Conservation (phyloP, 2,113 vertebrate species). For the Vicugna pacos region DNA sequence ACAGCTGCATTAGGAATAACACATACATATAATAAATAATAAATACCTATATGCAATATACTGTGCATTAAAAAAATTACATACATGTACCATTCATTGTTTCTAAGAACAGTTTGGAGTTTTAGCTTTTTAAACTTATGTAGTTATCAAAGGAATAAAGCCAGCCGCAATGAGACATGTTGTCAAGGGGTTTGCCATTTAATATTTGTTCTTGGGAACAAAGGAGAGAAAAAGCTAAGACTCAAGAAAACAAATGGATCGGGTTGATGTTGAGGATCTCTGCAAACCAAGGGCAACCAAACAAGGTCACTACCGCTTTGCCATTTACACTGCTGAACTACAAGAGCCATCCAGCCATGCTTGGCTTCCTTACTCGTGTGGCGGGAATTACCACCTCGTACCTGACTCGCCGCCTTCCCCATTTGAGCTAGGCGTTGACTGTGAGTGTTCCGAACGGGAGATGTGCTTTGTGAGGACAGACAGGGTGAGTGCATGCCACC, state of each 20-base stretch:
- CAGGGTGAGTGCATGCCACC: fast-evolving
- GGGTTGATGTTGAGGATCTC: neutral
- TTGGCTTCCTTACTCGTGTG: neutral
- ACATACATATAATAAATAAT: too few relatives aligned
- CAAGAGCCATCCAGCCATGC: fast-evolving
- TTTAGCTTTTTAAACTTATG: too few relatives aligned
- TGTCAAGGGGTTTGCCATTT: neutral
- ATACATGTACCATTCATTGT: too few relatives aligned
- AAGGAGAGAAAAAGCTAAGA: neutral
- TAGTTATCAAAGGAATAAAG: too few relatives aligned
- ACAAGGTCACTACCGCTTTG: fast-evolving
- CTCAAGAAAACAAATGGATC: neutral
- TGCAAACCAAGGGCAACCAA: neutral
- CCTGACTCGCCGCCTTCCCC: neutral
- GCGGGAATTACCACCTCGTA: fast-evolving
- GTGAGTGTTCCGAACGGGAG: neutral
- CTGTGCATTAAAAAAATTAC: too few relatives aligned
- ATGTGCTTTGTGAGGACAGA: neutral
- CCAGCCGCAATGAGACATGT: neutral
- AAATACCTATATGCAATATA: too few relatives aligned
- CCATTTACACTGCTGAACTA: neutral
- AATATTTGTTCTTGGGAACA: neutral
- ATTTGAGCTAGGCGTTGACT: neutral
- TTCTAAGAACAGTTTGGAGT: too few relatives aligned
- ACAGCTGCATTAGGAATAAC: neutral